Conservation (phyloP, 2,113 vertebrate genomes). For the Chamaea fasciata region DNA sequence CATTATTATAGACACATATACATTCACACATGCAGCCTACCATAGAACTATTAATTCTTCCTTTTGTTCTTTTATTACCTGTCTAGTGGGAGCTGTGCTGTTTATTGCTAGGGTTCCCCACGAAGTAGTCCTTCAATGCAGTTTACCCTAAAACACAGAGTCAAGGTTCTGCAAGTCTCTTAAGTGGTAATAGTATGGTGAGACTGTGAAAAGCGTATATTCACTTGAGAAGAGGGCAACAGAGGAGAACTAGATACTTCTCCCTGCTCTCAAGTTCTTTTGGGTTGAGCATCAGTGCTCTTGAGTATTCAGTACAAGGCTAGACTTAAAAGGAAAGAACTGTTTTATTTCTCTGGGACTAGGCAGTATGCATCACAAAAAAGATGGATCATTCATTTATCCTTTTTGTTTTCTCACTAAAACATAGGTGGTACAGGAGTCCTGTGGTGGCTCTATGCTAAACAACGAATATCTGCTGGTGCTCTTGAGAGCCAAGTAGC, state of each 20-base stretch:
- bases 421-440: slow-evolving; percentile 87
- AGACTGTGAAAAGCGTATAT: neutral
- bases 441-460: slow-evolving; percentile 96
- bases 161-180: neutral
- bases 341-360: neutral
- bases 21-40: neutral
- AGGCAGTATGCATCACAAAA: neutral
- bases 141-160: neutral
- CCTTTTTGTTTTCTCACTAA: neutral
- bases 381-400: neutral
- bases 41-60: neutral
- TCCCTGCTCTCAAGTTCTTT: neutral
- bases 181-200: neutral
- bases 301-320: neutral
- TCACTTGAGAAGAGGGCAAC: neutral
- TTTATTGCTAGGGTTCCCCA: neutral
- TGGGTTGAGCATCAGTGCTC: neutral
- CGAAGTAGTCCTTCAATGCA: neutral
- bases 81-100: neutral
- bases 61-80: neutral
- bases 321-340: neutral
- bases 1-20: neutral
- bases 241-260: neutral
- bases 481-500: slow-evolving; percentile 73
- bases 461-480: slow-evolving; percentile 78